These are phyloP conservation scores for Lycocorax pyrrhopterus DNA, from an alignment of 2,113 vertebrate genomes.

Conservation along the genomic window DNA sequence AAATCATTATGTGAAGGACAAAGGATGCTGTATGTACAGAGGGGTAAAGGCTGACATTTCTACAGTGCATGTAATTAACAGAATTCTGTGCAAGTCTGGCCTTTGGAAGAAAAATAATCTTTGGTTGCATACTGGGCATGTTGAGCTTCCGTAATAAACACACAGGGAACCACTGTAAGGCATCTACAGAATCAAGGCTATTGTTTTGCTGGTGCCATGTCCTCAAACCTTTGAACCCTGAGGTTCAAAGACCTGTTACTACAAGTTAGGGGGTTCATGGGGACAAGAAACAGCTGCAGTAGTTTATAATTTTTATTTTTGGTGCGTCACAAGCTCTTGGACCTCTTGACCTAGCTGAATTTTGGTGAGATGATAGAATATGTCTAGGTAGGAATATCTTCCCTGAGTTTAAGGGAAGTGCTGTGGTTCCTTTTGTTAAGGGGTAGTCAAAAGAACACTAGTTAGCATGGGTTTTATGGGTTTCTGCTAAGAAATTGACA, in stretches of 20 bases:
- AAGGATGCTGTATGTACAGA: not conserved
- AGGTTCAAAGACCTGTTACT: not conserved
- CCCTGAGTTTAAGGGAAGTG: not conserved
- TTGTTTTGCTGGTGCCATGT: not conserved
- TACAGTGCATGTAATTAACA: slow-evolving; percentile 13
- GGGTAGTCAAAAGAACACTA: not conserved
- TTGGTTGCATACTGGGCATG: not conserved
- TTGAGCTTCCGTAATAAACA: not conserved
- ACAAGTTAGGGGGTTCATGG: not conserved
- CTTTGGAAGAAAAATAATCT: slow-evolving; percentile 37
- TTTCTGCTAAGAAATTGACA: not conserved
- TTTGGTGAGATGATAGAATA: not conserved
- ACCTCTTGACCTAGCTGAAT: not conserved
- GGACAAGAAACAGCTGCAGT: not conserved
- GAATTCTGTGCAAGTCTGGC: slow-evolving; percentile 6
- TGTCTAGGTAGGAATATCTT: not conserved
- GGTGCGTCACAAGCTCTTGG: not conserved
- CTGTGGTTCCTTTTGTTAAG: not conserved
- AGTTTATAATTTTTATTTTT: not conserved
- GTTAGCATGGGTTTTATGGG: not conserved
- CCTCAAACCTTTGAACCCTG: not conserved
- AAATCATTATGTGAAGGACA: slow-evolving; percentile 17
- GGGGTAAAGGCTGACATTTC: slow-evolving; percentile 3
- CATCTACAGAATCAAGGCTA: not conserved
- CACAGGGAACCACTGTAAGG: not conserved